Evolutionary conservation across 2,888 invertebrate genomes (phyloP), one percentile per base, ranked within the genome.

Genomic region (Chromoteleia sp.): DNA sequence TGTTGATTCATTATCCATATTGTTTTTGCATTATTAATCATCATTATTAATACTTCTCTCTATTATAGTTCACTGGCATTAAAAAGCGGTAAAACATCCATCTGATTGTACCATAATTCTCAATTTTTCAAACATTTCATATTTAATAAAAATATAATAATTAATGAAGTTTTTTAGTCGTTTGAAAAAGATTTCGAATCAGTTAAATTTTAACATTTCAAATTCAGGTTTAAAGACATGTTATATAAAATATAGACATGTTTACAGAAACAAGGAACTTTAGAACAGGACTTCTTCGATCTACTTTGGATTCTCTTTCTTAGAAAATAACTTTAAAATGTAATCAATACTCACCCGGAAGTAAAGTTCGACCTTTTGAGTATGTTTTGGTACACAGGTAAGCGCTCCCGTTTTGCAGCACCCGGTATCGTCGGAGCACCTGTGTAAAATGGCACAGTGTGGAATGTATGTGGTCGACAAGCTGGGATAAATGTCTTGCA

Each of bases 361-460:
- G 75, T 95, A 95, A 58, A 96, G 93, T 43, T 95, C 94, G 74
- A 98, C 95, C 84, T 94, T 93, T 85, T 94, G 94, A 33, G 95
- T 95, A 8, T 93, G 94, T 88, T 96, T 95, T 0, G 97, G 96
- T 10, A 95, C 96, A 92, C 98, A 98, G 45, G 95, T 95, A 80
- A 95, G 94, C 0, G 93, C 92, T 81, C 95, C 95, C 79, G 94
- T 94, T 83, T 93, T 93, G 91, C 98, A 98, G 92, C 98, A 98
- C 65, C 98, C 98, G 15, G 96, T 95, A 92, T 97, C 97, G 85
- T 97, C 96, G 8, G 96, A 95, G 91, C 98, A 98, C 82, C 97
- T 94, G 90, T 98, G 96, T 63, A 98, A 92, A 61, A 96, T 94
- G 12, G 97, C 97, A 90, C 97, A 98, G 58, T 96, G 95, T 0